These are phyloP conservation scores for Acinonyx jubatus DNA, from an alignment of 2,113 vertebrate species.

Conservation along the genomic window DNA sequence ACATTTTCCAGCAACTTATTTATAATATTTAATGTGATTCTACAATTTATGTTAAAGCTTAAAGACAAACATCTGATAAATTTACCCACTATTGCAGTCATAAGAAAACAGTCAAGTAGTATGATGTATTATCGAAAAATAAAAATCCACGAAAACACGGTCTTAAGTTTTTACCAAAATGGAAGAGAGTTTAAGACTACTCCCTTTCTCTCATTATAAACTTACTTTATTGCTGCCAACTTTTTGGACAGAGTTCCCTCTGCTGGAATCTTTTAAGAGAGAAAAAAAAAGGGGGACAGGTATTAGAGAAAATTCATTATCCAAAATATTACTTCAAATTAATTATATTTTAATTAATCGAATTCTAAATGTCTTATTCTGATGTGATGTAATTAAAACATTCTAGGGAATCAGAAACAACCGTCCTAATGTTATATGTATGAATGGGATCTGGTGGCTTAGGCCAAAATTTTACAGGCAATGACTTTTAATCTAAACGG, in stretches of 20 bases:
- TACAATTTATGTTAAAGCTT: neutral
- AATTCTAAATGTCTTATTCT: neutral
- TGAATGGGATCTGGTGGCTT: neutral
- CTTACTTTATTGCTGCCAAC: conserved; percentile 94
- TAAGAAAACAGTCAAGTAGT: neutral
- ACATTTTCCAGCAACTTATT: neutral
- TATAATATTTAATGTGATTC: neutral
- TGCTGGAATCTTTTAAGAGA: conserved; percentile 89
- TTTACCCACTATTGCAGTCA: neutral
- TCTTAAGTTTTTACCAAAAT: conserved; percentile 44
- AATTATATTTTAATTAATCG: neutral
- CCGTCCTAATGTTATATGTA: neutral
- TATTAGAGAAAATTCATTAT: conserved; percentile 22
- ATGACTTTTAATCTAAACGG: neutral
- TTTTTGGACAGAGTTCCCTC: conserved; percentile 90
- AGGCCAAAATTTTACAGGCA: neutral
- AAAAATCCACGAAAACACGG: neutral
- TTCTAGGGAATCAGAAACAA: neutral
- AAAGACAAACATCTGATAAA: neutral
- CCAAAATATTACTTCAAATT: conserved; percentile 28
- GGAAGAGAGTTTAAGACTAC: neutral
- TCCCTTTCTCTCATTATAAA: conserved; percentile 53
- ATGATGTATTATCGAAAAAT: neutral
- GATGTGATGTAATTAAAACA: neutral
- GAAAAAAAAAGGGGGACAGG: conserved; percentile 19